Conservation (phyloP, 30 jellyfish, hydroid and myxozoan genomes). For the Hydractinia symbiolongicarpus region DNA sequence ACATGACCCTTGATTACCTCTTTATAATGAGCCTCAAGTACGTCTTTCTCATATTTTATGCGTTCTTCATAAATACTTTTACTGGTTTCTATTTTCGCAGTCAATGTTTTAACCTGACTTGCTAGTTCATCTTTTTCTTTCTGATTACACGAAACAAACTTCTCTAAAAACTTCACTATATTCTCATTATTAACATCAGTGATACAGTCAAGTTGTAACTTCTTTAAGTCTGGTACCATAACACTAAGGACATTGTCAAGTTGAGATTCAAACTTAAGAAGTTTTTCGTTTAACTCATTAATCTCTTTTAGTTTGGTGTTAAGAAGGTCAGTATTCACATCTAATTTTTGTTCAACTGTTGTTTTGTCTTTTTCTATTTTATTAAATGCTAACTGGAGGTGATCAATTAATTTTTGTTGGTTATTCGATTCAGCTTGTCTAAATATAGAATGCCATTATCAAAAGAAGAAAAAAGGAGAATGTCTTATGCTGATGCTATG, state of each 20-base stretch:
- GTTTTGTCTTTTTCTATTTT: constrained; percentile 14
- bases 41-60: background rate
- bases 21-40: background rate
- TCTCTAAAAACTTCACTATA: background rate
- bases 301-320: background rate
- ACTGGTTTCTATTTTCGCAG: background rate
- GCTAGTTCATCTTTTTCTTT: background rate
- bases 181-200: background rate
- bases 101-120: background rate
- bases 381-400: background rate
- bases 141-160: background rate
- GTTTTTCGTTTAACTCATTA: background rate
- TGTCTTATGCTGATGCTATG: background rate
- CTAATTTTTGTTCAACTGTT: background rate
- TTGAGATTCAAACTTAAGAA: background rate
- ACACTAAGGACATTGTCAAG: background rate
- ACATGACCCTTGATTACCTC: background rate
- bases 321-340: background rate
- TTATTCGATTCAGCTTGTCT: constrained; percentile 14
- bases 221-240: background rate
- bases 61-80: background rate
- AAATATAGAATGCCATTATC: background rate
- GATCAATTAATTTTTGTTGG: constrained; percentile 10
- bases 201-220: background rate
- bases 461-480: background rate